These are phyloP conservation scores for Taurulus bubalis DNA, from an alignment of 2,113 vertebrate genomes.

Conservation along the genomic window DNA sequence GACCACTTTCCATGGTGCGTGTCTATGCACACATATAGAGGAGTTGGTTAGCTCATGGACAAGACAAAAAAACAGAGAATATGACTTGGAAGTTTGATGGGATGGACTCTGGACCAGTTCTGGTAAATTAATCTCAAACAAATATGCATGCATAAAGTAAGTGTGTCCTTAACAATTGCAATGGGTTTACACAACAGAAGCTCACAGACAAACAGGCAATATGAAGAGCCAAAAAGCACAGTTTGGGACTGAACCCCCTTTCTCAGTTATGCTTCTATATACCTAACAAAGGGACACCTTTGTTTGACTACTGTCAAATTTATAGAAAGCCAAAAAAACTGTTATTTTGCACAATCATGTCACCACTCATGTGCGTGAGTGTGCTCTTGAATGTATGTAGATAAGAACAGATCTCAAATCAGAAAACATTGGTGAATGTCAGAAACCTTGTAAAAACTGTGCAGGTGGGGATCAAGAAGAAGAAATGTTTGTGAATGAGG, in stretches of 20 bases:
- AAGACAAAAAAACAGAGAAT: not conserved
- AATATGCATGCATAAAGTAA: not conserved
- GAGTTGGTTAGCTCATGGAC: not conserved
- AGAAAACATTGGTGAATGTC: not conserved
- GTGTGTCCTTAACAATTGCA: not conserved
- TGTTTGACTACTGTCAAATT: too few relatives aligned
- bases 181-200: conserved; percentile 20
- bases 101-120: not conserved
- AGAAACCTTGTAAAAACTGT: not conserved
- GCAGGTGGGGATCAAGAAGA: not conserved
- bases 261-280: not conserved
- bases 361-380: too few relatives aligned
- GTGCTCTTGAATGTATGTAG: too few relatives aligned
- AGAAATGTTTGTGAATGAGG: not conserved
- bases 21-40: not conserved
- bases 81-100: not conserved
- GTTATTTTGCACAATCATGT: too few relatives aligned
- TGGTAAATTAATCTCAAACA: not conserved
- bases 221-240: conserved; percentile 2
- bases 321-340: too few relatives aligned
- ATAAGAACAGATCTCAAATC: too few relatives aligned
- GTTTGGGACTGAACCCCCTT: not conserved
- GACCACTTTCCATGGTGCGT: not conserved
- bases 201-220: conserved; percentile 21
- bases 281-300: too few relatives aligned